Evolutionary conservation across 2,888 invertebrate species (phyloP).

Genomic region (Tubiluchus corallicola): DNA sequence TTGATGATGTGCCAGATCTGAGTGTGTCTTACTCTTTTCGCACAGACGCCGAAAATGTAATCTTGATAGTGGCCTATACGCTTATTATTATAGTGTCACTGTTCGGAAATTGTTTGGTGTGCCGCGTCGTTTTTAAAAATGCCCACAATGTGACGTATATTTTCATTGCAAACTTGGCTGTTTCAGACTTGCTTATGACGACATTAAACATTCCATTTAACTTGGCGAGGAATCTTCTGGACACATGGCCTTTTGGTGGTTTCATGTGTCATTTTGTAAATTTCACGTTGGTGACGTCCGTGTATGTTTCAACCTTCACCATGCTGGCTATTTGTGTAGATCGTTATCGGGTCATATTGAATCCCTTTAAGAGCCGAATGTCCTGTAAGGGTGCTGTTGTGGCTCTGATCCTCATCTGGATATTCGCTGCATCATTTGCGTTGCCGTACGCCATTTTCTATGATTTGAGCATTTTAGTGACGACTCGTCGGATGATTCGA

Average conservation of each 20-base stretch:
- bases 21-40: too few relatives aligned
- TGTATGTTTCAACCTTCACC: slow-evolving; percentile 32
- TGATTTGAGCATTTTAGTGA: slow-evolving; percentile 15
- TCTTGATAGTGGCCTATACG: slow-evolving; percentile 16
- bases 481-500: slow-evolving; percentile 19
- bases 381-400: slow-evolving; percentile 24
- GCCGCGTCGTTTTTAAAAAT: slow-evolving; percentile 13
- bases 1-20: too few relatives aligned
- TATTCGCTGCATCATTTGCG: slow-evolving; percentile 21
- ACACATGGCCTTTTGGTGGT: slow-evolving; percentile 32
- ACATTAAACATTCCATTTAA: slow-evolving; percentile 32
- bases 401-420: slow-evolving; percentile 27
- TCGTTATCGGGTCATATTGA: slow-evolving; percentile 29
- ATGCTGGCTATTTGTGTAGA: slow-evolving; percentile 32
- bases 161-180: slow-evolving; percentile 24
- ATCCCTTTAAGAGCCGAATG: slow-evolving; percentile 29
- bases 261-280: slow-evolving; percentile 30
- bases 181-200: slow-evolving; percentile 22
- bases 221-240: slow-evolving; percentile 26
- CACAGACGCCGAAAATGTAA: neutral
- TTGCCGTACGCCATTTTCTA: slow-evolving; percentile 30
- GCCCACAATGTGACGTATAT: slow-evolving; percentile 25
- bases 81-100: slow-evolving; percentile 17
- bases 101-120: neutral
- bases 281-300: slow-evolving; percentile 28